These are phyloP conservation scores for Erethizon dorsatum DNA, from an alignment of 2,797 vertebrate genomes.

Conservation along the genomic window DNA sequence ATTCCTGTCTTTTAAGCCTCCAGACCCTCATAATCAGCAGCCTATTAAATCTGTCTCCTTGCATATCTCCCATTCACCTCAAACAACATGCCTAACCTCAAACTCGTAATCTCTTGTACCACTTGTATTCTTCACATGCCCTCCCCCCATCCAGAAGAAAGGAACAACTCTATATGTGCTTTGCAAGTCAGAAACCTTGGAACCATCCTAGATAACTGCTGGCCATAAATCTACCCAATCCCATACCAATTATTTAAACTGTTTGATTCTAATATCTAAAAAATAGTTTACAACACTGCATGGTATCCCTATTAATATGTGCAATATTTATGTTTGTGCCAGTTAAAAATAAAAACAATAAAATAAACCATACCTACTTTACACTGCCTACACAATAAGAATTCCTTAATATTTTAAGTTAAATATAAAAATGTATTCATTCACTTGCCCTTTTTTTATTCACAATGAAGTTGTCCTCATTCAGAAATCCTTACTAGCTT, in stretches of 20 bases:
- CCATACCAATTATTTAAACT: not conserved
- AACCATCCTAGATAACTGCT: not conserved
- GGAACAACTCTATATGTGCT: not conserved
- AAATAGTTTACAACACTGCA: not conserved
- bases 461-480: not conserved
- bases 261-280: not conserved
- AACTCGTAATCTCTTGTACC: not conserved
- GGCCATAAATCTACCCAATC: not conserved
- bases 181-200: not conserved
- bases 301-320: not conserved
- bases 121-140: not conserved
- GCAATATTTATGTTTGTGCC: not conserved
- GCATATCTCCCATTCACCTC: not conserved
- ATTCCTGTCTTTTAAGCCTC: not conserved
- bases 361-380: not conserved
- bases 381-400: not conserved
- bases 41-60: not conserved
- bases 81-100: not conserved
- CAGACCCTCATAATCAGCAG: not conserved
- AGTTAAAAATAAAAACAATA: not conserved
- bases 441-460: constrained; percentile 6
- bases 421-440: not conserved
- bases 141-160: not conserved
- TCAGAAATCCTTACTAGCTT: not conserved
- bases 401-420: not conserved